Evolutionary conservation across 2,113 vertebrate species (phyloP), one percentile per base, ranked within the genome.

Genomic region (Hucho hucho): DNA sequence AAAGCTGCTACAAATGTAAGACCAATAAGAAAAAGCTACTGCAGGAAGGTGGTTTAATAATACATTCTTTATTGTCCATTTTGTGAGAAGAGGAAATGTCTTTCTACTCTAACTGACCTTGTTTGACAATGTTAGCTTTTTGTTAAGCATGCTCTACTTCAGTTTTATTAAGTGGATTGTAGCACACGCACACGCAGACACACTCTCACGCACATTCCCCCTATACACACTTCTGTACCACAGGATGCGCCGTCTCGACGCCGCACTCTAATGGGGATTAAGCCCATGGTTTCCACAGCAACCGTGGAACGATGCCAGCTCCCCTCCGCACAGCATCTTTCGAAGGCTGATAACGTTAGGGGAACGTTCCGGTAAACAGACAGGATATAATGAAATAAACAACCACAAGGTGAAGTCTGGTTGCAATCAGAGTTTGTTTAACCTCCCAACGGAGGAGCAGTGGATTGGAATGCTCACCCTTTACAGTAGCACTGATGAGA

Each of bases 81-180:
- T 53, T 53, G 49, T 18, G 49, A 53, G 49, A 43, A 11, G 49
- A 3, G 16, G 49, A 53, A 6, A 53, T 18, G 49, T 18, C 14
- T 53, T 53, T 18, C 49, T 53, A 16, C 16, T 53, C 85, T 83
- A 85, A 83, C 84, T 90, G 87, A 88, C 88, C 81, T 78, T 81
- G 75, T 22, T 72, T 75, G 29, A 59, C 46, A 61, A 20, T 75
- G 25, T 75, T 78, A 87, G 68, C 58, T 4, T 61, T 22, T 61
- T 24, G 58, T 61, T 20, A 56, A 4, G 20, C 53, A 56, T 20
- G 6, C 18, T 56, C 53, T 16, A 56, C 13, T 56, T 22, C n/a
- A 61, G 18, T 61, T 7, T 61, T 22, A 22, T 61, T 84, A 72
- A 63, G 11, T 72, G 22, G 69, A 65, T 70, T 47, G 58, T 24